Percentiles rank a stretch among this genome's conserved stretches.
These are phyloP conservation scores for Lingula anatina DNA, from an alignment of 2,888 invertebrate genomes.

Conservation along the genomic window DNA sequence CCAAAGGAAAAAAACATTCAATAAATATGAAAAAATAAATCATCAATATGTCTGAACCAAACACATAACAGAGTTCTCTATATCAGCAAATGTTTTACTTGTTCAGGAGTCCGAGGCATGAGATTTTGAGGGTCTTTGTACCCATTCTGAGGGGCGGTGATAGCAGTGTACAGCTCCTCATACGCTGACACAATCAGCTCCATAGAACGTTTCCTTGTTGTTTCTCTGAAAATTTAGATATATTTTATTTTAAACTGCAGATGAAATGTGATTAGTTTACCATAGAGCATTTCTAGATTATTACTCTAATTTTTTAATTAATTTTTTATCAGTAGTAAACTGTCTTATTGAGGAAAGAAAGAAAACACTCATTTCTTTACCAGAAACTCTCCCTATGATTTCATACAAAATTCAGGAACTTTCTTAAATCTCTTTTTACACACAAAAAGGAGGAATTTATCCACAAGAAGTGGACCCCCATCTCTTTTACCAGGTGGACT, in stretches of 20 bases:
- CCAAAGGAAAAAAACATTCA: too few relatives aligned
- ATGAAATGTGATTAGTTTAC: too few relatives aligned
- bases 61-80: not conserved
- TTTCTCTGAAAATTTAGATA: conserved; percentile 39
- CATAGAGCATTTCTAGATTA: not conserved
- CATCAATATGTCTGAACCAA: too few relatives aligned
- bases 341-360: not conserved
- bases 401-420: not conserved
- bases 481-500: conserved; percentile 1
- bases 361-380: not conserved
- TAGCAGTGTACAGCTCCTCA: conserved; percentile 74
- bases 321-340: not conserved
- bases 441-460: not conserved
- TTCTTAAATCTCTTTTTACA: not conserved
- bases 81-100: conserved; percentile 46
- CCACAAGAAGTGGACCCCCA: not conserved
- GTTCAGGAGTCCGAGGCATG: conserved; percentile 71
- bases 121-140: conserved; percentile 70
- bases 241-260: not conserved
- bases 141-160: conserved; percentile 71
- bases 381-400: not conserved
- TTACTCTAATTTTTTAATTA: too few relatives aligned
- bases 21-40: too few relatives aligned
- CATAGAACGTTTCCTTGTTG: conserved; percentile 70
- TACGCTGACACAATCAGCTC: conserved; percentile 86